Evolutionary conservation across 2,113 vertebrate genomes (phyloP).

Genomic region (Anthoscopus minutus): DNA sequence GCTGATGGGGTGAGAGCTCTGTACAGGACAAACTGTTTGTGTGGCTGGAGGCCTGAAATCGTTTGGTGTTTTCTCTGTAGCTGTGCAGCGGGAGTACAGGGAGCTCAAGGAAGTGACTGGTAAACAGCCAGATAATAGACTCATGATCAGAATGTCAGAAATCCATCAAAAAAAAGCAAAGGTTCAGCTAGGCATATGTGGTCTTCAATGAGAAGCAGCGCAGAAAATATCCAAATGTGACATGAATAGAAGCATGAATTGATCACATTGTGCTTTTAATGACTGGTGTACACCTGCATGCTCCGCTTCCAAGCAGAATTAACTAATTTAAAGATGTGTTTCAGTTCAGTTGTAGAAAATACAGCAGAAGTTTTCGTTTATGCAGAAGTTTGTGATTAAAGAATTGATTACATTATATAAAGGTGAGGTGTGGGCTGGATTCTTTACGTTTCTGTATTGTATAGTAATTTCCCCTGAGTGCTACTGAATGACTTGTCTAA

Average conservation of each 20-base stretch:
- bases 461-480: neutral
- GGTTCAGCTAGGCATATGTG: neutral
- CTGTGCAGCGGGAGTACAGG: neutral
- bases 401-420: neutral
- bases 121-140: neutral
- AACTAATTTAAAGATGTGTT: neutral
- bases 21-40: neutral
- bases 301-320: neutral
- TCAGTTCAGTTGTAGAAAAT: neutral
- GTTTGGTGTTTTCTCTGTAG: neutral
- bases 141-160: neutral
- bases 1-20: neutral
- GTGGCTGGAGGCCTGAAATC: neutral
- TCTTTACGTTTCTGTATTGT: neutral
- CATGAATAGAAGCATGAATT: neutral
- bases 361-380: neutral
- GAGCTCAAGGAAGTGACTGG: neutral
- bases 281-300: neutral
- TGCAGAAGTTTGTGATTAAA: neutral
- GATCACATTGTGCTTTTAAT: neutral
- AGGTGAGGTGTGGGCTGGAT: neutral
- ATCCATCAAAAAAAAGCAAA: neutral
- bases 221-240: neutral
- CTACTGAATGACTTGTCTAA: neutral
- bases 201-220: neutral